Base-by-base conservation (phyloP, 2,113 vertebrate genomes). In the Ceyx margarethae region DNA sequence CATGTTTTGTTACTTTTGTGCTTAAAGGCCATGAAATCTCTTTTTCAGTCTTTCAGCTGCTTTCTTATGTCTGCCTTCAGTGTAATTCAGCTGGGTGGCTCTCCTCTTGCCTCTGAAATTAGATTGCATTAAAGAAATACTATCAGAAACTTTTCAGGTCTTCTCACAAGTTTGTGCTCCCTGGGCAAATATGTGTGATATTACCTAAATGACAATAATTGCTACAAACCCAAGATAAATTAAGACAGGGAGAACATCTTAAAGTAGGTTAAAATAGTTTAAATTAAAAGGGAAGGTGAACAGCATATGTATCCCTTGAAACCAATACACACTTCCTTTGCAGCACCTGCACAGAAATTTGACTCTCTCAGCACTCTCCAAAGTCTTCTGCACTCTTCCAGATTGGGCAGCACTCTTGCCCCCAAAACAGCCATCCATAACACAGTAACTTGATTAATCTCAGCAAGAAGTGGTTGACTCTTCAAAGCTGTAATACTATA, bases 181-280 rank as follows among this genome's bases (percentile, higher is more conserved):
- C 80, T 31, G 46, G 46, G 60, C 81, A 83, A 48, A 83, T 87
- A 85, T 92, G 56, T 92, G 72, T 74, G 72, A 10, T 79, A 80
- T 76, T 85, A 85, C 51, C 33, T 91, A 62, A 87, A 91, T 77
- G 33, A 60, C 68, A 77, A 29, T 50, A 95, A 95, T 83, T 87
- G 61, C 85, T 91, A 66, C 46, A 87, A 89, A 94, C 85, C 0
- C n/a, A 74, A 95, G 33, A 73, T 56, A 45, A 75, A 66, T 83
- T 91, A 57, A 84, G 89, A n/a, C 0, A 3, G 17, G 33, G 57
- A 81, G 54, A 89, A 72, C 56, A 74, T 74, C 56, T 85, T 58
- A 35, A 7, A 68, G 23, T 42, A 42, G 19, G 11, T 56, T 68
- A 72, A 93, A 91, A 81, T 65, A 68, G 45, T 79, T 75, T 33